phyloP scores from a whole-genome alignment of 2,797 vertebrate genomes.

The Tokudaia tokunoshimensis region DNA sequence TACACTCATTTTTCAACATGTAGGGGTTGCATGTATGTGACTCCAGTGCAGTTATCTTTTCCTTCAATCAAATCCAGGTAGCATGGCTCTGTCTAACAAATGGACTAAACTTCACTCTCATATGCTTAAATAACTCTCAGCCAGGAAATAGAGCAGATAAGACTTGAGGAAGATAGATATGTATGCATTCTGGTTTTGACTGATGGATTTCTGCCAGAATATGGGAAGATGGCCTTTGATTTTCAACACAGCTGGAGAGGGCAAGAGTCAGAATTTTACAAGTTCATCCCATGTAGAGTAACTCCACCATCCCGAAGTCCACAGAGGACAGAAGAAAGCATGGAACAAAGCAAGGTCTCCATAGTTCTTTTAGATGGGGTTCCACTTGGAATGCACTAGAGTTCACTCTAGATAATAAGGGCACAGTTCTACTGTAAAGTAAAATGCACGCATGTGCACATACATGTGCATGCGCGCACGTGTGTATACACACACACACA shows the following conservation, averaged over 20 bases:
- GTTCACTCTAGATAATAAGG: background rate
- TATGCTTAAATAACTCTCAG: conserved; percentile 36
- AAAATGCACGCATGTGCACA: background rate
- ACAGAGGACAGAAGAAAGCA: background rate
- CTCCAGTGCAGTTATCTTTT: background rate
- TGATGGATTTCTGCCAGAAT: background rate
- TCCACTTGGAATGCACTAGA: background rate
- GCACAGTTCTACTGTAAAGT: background rate
- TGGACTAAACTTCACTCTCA: background rate
- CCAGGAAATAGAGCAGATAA: background rate
- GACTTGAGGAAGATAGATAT: background rate
- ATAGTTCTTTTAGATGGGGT: background rate
- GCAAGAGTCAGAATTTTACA: background rate
- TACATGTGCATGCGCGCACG: no score
- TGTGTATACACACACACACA: background rate
- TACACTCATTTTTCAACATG: background rate
- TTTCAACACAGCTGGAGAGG: background rate
- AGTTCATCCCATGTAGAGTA: background rate
- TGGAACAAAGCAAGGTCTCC: background rate
- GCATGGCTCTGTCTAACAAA: conserved; percentile 32
- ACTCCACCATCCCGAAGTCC: background rate
- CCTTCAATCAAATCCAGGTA: background rate
- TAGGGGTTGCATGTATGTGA: background rate
- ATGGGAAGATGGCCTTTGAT: background rate
- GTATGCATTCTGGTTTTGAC: background rate